These are phyloP conservation scores for Taurulus bubalis DNA, from an alignment of 2,113 vertebrate genomes.

Conservation along the genomic window DNA sequence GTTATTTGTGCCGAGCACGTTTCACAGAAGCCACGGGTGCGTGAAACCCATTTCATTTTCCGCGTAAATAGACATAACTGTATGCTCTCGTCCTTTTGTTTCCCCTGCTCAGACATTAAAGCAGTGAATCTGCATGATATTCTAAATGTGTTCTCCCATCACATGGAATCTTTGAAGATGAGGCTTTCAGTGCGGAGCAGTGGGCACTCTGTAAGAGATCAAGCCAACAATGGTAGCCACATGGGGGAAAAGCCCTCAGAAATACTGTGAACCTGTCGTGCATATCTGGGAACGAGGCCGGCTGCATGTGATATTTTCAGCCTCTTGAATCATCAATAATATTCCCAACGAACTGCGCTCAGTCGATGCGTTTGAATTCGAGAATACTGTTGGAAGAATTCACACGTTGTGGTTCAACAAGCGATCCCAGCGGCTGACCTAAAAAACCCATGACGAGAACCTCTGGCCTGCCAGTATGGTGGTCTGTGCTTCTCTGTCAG, in stretches of 20 bases:
- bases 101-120: conserved; percentile 8
- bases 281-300: conserved; percentile 13
- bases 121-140: conserved; percentile 17
- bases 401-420: neutral
- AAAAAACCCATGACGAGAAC: neutral
- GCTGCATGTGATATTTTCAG: neutral
- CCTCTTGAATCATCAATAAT: neutral
- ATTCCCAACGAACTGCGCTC: neutral
- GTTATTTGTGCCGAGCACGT: conserved; percentile 9
- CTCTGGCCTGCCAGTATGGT: conserved; percentile 33
- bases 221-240: conserved; percentile 37
- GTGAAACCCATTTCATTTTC: conserved; percentile 24
- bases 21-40: neutral
- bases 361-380: neutral
- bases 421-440: neutral
- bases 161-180: conserved; percentile 35
- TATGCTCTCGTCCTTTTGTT: neutral
- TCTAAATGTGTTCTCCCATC: conserved; percentile 15
- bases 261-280: conserved; percentile 13
- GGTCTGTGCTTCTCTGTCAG: conserved; percentile 53
- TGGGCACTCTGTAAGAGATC: conserved; percentile 8
- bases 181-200: neutral
- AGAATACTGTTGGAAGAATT: neutral
- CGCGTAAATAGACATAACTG: conserved; percentile 15
- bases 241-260: conserved; percentile 30